Base-by-base conservation (phyloP, 2,797 vertebrate genomes). In the Thunnus albacares region DNA sequence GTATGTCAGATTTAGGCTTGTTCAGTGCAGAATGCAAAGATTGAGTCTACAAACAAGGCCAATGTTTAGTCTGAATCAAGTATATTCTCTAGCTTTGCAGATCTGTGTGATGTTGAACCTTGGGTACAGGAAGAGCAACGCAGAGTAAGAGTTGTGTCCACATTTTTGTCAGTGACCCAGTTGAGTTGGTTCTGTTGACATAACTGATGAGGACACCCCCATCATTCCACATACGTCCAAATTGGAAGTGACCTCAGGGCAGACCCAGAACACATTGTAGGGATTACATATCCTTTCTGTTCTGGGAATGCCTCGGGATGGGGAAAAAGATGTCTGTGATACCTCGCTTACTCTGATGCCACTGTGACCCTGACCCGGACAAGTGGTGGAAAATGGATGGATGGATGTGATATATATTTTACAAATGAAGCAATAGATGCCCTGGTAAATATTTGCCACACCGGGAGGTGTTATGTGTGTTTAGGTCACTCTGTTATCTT, bases 141-240 rank as follows among this genome's bases (percentile, higher is more conserved):
- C 38, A 38, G 38, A 60, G 38, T 52, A 26, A 45, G 20, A 77
- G 56, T 24, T 67, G 63, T 60, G 35, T 63, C 28, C 5, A 6
- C 49, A 38, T 14, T 70, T n/a, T 71, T 5, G 1, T 47, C 12
- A 57, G 67, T 6, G 41, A 12, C 18, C 43, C 35, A 38, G 11
- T 8, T 11, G 30, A 56, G 12, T 28, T 41, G 35, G 62, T 56
- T 38, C 26, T 51, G 45, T 33, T 20, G 20, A 6, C 5, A 17
- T 10, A n/a, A 10, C 13, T 53, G 13, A 57, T 33, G 24, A 26
- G 45, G n/a, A 52, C 18, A n/a, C 22, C 12, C 43, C 18, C 35
- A 5, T 55, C 12, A 28, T 24, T 26, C 30, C 3, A 13, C 24
- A 0, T 12, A 61, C 33, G 8, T 38, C 14, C 0, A 18, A 18